These are phyloP conservation scores for Chaetophractus vellerosus DNA, from an alignment of 2,797 vertebrate genomes.

Conservation along the genomic window DNA sequence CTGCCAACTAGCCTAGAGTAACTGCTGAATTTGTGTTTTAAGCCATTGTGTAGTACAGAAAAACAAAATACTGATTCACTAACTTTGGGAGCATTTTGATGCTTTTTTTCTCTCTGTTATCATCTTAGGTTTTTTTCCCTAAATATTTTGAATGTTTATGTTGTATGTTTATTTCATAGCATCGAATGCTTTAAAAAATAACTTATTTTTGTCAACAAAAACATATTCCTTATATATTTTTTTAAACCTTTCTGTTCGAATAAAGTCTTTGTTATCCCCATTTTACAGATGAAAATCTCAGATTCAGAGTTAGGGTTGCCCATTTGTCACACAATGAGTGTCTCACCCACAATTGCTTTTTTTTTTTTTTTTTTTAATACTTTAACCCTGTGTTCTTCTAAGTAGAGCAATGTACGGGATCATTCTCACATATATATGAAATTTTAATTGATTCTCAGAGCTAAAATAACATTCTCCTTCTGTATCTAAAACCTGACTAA, in stretches of 20 bases:
- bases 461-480: neutral
- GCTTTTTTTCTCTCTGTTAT: neutral
- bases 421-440: conserved; percentile 14
- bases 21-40: neutral
- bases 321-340: neutral
- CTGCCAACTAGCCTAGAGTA: neutral
- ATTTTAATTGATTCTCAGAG: neutral
- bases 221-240: neutral
- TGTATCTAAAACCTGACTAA: neutral
- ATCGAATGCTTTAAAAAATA: conserved; percentile 22
- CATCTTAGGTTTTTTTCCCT: conserved; percentile 34
- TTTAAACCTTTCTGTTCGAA: neutral
- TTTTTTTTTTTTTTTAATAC: too few species aligned
- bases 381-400: neutral
- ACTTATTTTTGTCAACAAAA: conserved; percentile 2
- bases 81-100: neutral
- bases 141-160: conserved; percentile 59
- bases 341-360: neutral
- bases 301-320: conserved; percentile 51
- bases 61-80: neutral
- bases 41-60: neutral
- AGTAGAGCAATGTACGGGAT: neutral
- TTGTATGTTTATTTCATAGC: neutral
- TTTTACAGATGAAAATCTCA: neutral
- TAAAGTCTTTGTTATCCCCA: neutral